Evolutionary conservation across 2,113 vertebrate genomes (phyloP).

Genomic region (Glareola pratincola): DNA sequence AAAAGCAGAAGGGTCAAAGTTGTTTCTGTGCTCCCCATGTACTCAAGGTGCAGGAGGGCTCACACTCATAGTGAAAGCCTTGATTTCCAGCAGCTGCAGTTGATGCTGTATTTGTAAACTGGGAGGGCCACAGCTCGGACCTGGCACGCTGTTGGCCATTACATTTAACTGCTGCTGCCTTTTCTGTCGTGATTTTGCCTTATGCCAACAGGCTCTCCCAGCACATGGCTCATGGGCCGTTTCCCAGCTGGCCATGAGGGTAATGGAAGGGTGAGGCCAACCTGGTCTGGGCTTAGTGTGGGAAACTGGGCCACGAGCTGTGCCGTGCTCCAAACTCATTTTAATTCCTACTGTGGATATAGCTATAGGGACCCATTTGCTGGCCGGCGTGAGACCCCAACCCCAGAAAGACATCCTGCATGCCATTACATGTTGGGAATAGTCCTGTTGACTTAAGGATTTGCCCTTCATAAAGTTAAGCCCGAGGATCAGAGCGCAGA

Average conservation of each 20-base stretch:
- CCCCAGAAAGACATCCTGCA: not conserved
- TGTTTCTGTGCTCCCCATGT: rapidly evolving
- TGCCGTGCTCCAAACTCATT: not conserved
- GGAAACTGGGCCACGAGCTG: not conserved
- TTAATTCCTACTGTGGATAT: not conserved
- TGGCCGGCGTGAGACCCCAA: not conserved
- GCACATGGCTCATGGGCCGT: not conserved
- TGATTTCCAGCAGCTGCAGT: not conserved
- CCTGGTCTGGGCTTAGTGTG: not conserved
- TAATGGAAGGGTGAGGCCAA: not conserved
- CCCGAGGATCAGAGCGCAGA: not conserved
- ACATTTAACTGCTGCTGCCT: not conserved
- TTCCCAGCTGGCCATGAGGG: not conserved
- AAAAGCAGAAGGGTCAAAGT: not conserved
- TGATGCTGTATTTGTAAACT: rapidly evolving
- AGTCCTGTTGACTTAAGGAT: not conserved
- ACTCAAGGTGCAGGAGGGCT: not conserved
- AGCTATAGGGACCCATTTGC: not conserved
- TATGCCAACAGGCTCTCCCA: rapidly evolving
- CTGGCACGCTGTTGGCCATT: not conserved
- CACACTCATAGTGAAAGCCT: not conserved
- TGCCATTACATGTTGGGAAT: not conserved
- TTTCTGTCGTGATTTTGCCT: not conserved
- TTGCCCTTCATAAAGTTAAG: not conserved
- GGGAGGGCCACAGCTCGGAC: not conserved